Base-by-base conservation (phyloP, 2,888 invertebrate species). In the Melipona bicolor region DNA sequence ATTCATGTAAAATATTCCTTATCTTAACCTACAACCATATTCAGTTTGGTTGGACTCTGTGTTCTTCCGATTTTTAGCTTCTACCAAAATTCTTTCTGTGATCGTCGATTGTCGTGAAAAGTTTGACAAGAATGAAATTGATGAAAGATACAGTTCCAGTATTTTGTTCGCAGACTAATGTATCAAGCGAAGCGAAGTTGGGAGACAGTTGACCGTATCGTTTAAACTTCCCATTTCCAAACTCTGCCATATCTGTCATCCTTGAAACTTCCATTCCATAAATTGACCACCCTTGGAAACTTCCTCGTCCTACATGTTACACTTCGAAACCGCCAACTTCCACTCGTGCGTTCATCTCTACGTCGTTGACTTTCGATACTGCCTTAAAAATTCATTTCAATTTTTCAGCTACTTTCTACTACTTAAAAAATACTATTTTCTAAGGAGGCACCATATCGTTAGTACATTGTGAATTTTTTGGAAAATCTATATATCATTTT, bases 201-300 rank as follows among this genome's bases (percentile, higher is more conserved):
- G 13, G 21, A 52, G 69, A 69, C 5, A 52, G 68, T 50, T 59
- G 19, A 19, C 13, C 6, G 43, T 43, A 59, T 19, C 19, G 19
- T 24, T 59, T 59, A 59, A 71, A 59, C 11, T 59, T n/a, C 43
- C 15, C 19, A 27, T 19, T 13, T 43, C 43, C 24, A n/a, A 71
- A 43, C 43, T 59, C 36, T 24, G 3, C 15, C 43, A 43, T 59
- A 43, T n/a, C 43, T 43, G 71, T 32, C 43, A 59, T 59, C 36
- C 59, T 59, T 24, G 71, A 59, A 71, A 71, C 71, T 71, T 71
- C 59, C 43, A 43, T 27, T 49, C 24, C 43, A 49, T 15, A 49
- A 49, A 49, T 43, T 49, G 61, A 72, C 49, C 17, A 5, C 4
- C 27, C 72, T 72, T 72, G 61, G 6, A 13, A 72, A 72, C 61